Evolutionary conservation across 1,140 invertebrate species (phyloP), one percentile per base, ranked within the genome.

Genomic region (Heliothis subflexa): DNA sequence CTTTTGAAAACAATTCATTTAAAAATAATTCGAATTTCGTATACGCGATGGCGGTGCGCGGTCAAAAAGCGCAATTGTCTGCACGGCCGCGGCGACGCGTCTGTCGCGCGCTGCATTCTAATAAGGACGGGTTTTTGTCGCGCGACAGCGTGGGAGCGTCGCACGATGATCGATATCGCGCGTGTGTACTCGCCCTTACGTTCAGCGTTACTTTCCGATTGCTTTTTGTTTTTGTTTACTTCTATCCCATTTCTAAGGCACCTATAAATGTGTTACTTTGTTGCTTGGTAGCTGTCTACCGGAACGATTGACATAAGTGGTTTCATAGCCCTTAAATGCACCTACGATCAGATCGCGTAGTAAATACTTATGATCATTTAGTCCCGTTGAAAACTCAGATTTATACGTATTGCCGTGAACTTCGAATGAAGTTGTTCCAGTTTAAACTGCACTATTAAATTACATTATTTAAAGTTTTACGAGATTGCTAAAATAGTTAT

Each of bases 91-190:
- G 78, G 59, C 72, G 77, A 70, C 77, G 78, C 73, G 77, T 70
- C 78, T 81, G 85, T 81, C 85, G 84, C 85, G 85, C 83, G 83
- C 76, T 78, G 87, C 85, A 88, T 88, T 83, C 75, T 87, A 89
- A 91, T 90, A 84, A 89, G 86, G 11, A 25, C 81, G 62, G 74
- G 82, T 91, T 91, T 91, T 91, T 91, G 90, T 85, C 78, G 83
- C 83, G 79, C 86, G 82, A 78, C 86, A 88, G 76, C 89, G 89
- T 91, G 89, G 88, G 89, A 91, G 79, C 86, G 84, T 47, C 57
- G 83, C 78, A 21, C 70, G 70, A 59, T 72, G 74, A 80, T 80
- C 78, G 76, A 71, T 80, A 78, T 79, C 71, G 70, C 70, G 49
- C 28, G 81, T 80, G 78, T 79, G 81, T 62, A 78, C 77, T n/a